Percentiles rank a stretch among this genome's conserved stretches.
Conservation (phyloP, 2,113 vertebrate genomes). For the Sorex fumeus region DNA sequence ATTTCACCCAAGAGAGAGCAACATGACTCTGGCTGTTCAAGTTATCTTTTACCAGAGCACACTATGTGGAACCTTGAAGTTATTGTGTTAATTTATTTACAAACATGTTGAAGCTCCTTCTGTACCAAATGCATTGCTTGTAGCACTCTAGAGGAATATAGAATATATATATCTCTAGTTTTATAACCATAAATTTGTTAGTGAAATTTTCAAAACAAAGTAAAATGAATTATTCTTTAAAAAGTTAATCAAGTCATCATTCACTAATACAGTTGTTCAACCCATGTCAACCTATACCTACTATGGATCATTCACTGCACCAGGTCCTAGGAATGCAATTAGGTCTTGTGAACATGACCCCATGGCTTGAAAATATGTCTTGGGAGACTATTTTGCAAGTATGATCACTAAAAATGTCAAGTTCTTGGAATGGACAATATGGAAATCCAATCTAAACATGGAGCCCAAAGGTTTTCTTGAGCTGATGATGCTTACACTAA, state of each 20-base stretch:
- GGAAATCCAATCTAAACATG: conserved; percentile 1
- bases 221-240: conserved; percentile 56
- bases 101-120: conserved; percentile 36
- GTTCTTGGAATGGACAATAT: not conserved
- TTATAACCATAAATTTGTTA: conserved; percentile 40
- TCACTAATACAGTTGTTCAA: not conserved
- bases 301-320: not conserved
- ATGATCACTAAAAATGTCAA: not conserved
- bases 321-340: not conserved
- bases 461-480: not conserved
- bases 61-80: not conserved
- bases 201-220: conserved; percentile 34
- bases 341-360: not conserved
- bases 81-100: conserved; percentile 46
- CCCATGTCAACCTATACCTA: not conserved
- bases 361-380: not conserved
- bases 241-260: not conserved
- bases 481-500: conserved; percentile 12
- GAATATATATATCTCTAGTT: not conserved
- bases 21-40: not conserved
- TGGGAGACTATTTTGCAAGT: not conserved
- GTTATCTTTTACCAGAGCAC: conserved; percentile 35
- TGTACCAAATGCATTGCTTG: not conserved
- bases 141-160: not conserved
- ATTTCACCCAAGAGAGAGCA: conserved; percentile 26